Base-by-base conservation (phyloP, 2,797 vertebrate species). In the Acestrorhynchus altus region DNA sequence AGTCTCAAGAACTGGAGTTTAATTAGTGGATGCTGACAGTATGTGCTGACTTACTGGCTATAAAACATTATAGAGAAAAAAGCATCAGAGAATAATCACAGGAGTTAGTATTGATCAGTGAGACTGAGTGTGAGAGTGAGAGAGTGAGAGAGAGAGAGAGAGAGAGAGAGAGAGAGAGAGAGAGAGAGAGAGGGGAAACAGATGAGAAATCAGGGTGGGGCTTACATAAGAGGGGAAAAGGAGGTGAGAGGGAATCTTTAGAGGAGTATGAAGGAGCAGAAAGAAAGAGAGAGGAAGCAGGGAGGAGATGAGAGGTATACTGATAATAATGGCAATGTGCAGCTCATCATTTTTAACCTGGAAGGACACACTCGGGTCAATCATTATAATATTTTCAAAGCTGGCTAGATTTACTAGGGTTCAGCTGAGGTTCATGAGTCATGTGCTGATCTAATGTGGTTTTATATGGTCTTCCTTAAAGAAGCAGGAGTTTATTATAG, bases 21-120 rank as follows among this genome's bases (percentile, higher is more conserved):
- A 74, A 85, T 87, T 85, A 78, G 78, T 46, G 52, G 57, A 52
- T 57, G 28, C 67, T 83, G 68, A 63, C 64, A 77, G 80, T 51
- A 72, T 65, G 64, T 42, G 51, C 39, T 82, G 75, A 82, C 81
- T 81, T 78, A 79, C 78, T 83, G 84, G 67, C 83, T 82, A 86
- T 73, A 85, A 57, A 35, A n/a, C n/a, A n/a, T n/a, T n/a, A n/a
- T n/a, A n/a, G n/a, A n/a, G n/a, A n/a, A 74, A 64, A 73, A 60
- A 74, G 22, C 66, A 51, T 40, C 35, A 63, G 70, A 6, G 6
- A 35, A 35, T 2, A 35, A 68, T 47, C 77, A 57, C 71, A 52
- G 83, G 52, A 89, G 81, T 22, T 1, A 26, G 64, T 57, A 74
- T 52, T 76, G 82, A 79, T 79, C 40, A 1, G 46, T 26, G 63